These are phyloP conservation scores for Tragelaphus imberbis DNA, from an alignment of 2,113 vertebrate species.

Conservation along the genomic window DNA sequence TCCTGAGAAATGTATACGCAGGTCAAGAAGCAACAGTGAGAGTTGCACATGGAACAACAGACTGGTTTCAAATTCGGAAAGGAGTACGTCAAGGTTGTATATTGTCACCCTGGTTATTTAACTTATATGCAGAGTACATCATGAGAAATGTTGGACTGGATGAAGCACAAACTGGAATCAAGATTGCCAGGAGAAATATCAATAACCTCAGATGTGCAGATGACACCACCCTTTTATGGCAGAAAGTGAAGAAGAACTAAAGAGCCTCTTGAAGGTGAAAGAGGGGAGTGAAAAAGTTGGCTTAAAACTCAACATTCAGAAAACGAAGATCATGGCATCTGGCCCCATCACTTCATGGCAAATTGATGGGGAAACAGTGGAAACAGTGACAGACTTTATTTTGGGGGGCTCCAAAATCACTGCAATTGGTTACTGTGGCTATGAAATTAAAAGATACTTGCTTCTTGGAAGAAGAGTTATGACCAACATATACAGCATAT, in stretches of 20 bases:
- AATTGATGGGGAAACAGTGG: neutral
- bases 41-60: neutral
- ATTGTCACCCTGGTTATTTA: neutral
- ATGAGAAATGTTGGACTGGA: neutral
- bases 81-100: neutral
- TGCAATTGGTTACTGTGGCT: neutral
- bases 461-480: neutral
- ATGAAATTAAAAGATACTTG: neutral
- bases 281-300: neutral
- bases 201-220: neutral
- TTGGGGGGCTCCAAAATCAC: fast-evolving
- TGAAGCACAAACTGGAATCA: neutral
- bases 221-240: neutral
- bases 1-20: neutral
- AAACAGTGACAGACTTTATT: neutral
- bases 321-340: neutral
- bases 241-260: neutral
- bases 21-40: neutral
- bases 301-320: neutral
- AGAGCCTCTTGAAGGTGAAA: neutral
- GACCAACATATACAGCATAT: neutral
- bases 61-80: neutral
- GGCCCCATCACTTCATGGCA: neutral
- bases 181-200: neutral
- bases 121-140: neutral